These are phyloP conservation scores for Mesembrinibis cayennensis DNA, from an alignment of 2,113 vertebrate species.

Conservation along the genomic window DNA sequence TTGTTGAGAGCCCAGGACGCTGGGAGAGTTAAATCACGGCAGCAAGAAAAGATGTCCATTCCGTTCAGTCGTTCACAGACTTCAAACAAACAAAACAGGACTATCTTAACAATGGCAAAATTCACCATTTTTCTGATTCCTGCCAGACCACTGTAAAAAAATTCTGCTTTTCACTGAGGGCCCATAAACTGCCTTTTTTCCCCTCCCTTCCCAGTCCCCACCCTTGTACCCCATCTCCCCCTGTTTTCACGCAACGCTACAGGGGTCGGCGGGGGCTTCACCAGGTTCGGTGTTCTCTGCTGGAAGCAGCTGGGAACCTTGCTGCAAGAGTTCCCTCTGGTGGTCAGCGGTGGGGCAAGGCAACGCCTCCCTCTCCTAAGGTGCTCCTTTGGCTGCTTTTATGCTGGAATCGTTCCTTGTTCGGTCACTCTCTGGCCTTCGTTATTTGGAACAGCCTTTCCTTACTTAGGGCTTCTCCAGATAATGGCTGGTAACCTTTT, in stretches of 20 bases:
- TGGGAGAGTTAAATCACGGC: neutral
- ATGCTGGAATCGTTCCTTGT: neutral
- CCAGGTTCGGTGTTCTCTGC: neutral
- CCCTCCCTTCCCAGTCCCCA: neutral
- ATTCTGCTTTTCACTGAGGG: neutral
- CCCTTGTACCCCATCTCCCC: neutral
- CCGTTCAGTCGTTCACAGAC: neutral
- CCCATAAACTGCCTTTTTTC: neutral
- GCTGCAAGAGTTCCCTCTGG: constrained; percentile 13
- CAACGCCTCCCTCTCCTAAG: neutral
- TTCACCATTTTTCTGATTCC: neutral
- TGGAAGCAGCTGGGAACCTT: neutral
- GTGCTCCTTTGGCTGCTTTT: neutral
- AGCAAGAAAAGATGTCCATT: neutral
- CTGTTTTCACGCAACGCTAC: neutral
- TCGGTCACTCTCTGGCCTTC: neutral
- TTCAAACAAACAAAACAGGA: neutral
- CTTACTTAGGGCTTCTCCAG: neutral
- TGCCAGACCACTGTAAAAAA: neutral
- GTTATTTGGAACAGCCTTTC: neutral
- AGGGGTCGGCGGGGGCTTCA: neutral
- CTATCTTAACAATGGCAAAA: neutral
- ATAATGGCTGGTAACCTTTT: neutral
- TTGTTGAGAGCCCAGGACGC: neutral
- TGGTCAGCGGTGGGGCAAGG: neutral